phyloP scores from a whole-genome alignment of 2,113 vertebrate species.

The Aldabrachelys gigantea region DNA sequence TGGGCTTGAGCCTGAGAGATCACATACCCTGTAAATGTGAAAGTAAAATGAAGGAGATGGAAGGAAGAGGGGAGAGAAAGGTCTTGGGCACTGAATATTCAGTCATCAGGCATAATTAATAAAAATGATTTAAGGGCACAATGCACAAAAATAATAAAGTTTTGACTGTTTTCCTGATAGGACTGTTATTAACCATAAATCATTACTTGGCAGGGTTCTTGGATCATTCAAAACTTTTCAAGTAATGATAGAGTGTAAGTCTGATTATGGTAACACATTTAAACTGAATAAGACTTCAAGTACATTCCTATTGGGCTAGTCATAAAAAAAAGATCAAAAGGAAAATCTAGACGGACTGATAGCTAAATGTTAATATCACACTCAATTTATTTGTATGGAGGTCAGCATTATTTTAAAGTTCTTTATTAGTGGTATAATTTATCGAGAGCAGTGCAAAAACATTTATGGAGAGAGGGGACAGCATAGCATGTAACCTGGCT shows the following conservation, averaged over 20 bases:
- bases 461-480: not conserved
- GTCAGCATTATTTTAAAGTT: slow-evolving; percentile 42
- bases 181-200: slow-evolving; percentile 61
- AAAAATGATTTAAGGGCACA: slow-evolving; percentile 54
- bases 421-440: slow-evolving; percentile 48
- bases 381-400: slow-evolving; percentile 24
- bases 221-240: slow-evolving; percentile 60
- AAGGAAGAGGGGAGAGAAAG: slow-evolving; percentile 3
- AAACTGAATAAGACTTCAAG: slow-evolving; percentile 53
- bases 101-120: slow-evolving; percentile 60
- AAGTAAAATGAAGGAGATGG: slow-evolving; percentile 19
- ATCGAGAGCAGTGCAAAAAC: not conserved
- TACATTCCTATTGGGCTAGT: slow-evolving; percentile 49
- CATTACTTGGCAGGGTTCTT: slow-evolving; percentile 50
- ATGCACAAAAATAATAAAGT: slow-evolving; percentile 58
- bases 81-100: slow-evolving; percentile 50
- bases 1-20: slow-evolving; percentile 40
- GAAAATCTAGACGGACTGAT: not conserved
- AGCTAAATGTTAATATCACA: slow-evolving; percentile 36
- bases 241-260: slow-evolving; percentile 39
- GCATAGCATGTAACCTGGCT: not conserved
- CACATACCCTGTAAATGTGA: slow-evolving; percentile 49
- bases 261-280: slow-evolving; percentile 47
- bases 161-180: slow-evolving; percentile 43
- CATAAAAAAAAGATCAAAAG: slow-evolving; percentile 58